Percentiles rank a stretch among this genome's conserved stretches.
Evolutionary conservation across 2,797 vertebrate species (phyloP).

Genomic region (Jordanella pulchra): DNA sequence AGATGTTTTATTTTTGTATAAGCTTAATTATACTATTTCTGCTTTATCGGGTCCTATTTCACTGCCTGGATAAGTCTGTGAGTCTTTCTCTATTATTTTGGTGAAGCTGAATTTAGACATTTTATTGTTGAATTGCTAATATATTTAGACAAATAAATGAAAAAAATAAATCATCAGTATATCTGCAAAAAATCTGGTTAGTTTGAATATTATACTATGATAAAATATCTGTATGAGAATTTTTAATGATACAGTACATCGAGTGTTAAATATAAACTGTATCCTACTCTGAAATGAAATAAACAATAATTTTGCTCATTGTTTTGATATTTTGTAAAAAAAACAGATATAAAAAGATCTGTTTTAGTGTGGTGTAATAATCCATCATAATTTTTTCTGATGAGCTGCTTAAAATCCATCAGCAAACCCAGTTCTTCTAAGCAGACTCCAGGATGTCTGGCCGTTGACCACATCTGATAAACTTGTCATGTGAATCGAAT

Average conservation of each 20-base stretch:
- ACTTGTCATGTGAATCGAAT: neutral
- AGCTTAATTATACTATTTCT: too few relatives aligned
- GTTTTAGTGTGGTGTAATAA: neutral
- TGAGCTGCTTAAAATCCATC: neutral
- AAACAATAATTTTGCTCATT: too few relatives aligned
- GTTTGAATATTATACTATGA: neutral
- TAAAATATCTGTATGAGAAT: neutral
- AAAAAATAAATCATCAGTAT: neutral
- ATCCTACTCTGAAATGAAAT: neutral
- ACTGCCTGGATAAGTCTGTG: neutral
- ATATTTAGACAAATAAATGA: neutral
- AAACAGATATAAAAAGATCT: neutral
- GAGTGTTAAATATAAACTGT: neutral
- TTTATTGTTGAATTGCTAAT: neutral
- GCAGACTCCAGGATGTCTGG: slow-evolving; percentile 16
- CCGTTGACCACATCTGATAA: neutral
- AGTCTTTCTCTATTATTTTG: neutral
- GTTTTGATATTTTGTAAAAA: neutral
- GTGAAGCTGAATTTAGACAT: neutral
- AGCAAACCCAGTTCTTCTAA: neutral
- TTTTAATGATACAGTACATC: neutral
- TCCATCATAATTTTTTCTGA: neutral
- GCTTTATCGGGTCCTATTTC: neutral
- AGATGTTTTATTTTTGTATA: too few relatives aligned
- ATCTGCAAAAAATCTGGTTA: neutral